Percentiles rank a stretch among this genome's conserved stretches.
phyloP scores from a whole-genome alignment of 2,113 vertebrate species.

The Lagopus muta region DNA sequence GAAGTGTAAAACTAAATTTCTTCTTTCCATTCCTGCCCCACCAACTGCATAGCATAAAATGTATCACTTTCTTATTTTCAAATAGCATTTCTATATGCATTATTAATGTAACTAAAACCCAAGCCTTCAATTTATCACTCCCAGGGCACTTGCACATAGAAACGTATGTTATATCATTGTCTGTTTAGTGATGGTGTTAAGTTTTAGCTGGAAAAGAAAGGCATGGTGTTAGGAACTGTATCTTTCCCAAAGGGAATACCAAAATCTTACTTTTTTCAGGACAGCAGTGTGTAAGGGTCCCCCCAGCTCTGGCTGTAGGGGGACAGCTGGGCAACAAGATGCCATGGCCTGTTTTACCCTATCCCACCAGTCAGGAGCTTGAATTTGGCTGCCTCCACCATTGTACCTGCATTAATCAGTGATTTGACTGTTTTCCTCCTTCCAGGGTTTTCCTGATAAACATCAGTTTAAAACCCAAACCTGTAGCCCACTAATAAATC shows the following conservation, averaged over 20 bases:
- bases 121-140: slow-evolving; percentile 64
- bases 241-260: background rate
- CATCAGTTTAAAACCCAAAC: background rate
- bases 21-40: slow-evolving; percentile 30
- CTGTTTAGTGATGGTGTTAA: slow-evolving; percentile 62
- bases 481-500: background rate
- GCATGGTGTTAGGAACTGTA: background rate
- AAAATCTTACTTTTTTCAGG: background rate
- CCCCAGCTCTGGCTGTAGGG: background rate
- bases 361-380: background rate
- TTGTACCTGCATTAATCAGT: background rate
- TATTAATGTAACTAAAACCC: slow-evolving; percentile 65
- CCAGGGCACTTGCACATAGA: background rate
- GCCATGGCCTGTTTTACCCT: background rate
- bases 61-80: slow-evolving; percentile 54
- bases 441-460: background rate
- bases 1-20: slow-evolving; percentile 10
- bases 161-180: slow-evolving; percentile 49
- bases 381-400: background rate
- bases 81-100: slow-evolving; percentile 55
- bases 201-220: slow-evolving; percentile 25
- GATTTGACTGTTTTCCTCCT: background rate
- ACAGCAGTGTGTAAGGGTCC: background rate
- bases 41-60: slow-evolving; percentile 4
- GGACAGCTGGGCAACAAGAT: background rate